phyloP scores from a whole-genome alignment of 2,113 vertebrate genomes.

The Egretta garzetta region DNA sequence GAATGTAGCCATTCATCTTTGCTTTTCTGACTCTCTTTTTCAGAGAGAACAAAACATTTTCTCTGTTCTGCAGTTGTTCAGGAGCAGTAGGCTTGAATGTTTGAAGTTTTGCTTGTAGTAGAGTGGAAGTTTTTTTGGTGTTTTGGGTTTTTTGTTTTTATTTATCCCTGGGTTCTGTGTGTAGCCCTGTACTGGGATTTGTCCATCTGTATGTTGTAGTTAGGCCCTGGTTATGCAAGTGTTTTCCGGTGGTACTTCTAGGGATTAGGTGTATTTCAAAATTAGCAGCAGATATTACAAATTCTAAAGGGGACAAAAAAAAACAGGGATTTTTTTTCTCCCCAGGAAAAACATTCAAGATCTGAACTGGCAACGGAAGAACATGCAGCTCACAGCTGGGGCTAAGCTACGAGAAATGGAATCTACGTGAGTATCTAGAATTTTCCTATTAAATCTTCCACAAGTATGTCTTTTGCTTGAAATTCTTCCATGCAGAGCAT shows the following conservation, averaged over 20 bases:
- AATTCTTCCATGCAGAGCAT: not conserved
- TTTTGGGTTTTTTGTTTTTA: not conserved
- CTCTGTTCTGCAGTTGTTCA: not conserved
- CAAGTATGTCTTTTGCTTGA: not conserved
- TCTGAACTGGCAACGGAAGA: slow-evolving; percentile 97
- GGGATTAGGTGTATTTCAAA: not conserved
- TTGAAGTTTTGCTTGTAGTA: not conserved
- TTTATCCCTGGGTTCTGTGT: not conserved
- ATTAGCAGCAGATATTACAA: not conserved
- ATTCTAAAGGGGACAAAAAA: not conserved
- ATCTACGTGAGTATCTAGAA: slow-evolving; percentile 85
- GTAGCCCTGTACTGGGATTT: not conserved
- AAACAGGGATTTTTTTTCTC: not conserved
- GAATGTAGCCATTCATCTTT: not conserved
- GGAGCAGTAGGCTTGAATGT: not conserved
- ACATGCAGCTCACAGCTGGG: slow-evolving; percentile 93
- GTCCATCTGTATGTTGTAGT: not conserved
- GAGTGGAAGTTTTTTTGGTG: not conserved
- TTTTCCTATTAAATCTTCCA: not conserved
- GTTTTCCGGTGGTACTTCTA: not conserved
- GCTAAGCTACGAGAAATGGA: slow-evolving; percentile 95
- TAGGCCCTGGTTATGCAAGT: not conserved
- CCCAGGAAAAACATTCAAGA: slow-evolving; percentile 95
- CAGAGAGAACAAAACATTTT: not conserved
- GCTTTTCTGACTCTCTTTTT: not conserved